These are phyloP conservation scores for Seriola aureovittata DNA, from an alignment of 2,113 vertebrate species.

Conservation along the genomic window DNA sequence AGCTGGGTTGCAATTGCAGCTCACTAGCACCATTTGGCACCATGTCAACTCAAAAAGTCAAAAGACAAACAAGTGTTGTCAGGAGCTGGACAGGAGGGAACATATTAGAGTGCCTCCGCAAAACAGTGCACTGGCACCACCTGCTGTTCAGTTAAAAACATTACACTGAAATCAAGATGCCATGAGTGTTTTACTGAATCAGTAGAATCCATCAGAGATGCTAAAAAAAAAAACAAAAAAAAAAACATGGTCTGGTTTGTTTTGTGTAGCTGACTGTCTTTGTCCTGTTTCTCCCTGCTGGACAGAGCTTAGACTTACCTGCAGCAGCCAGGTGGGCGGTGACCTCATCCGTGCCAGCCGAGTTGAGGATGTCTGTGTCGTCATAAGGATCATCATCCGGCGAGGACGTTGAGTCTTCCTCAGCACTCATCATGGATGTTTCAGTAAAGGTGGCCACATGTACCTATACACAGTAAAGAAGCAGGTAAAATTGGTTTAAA, in stretches of 20 bases:
- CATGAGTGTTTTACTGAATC: not conserved
- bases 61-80: not conserved
- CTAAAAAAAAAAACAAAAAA: not conserved
- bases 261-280: no score
- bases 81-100: not conserved
- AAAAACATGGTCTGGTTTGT: no score
- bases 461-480: slow-evolving; percentile 80
- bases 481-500: not conserved
- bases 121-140: slow-evolving; percentile 68
- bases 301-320: slow-evolving; percentile 80
- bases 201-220: accelerated
- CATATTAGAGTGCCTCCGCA: not conserved
- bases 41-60: not conserved
- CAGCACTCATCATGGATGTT: slow-evolving; percentile 94
- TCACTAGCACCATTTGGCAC: not conserved
- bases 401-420: slow-evolving; percentile 96
- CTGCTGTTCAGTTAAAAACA: slow-evolving; percentile 72
- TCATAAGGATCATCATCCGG: slow-evolving; percentile 96
- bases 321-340: slow-evolving; percentile 97
- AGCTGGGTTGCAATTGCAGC: not conserved
- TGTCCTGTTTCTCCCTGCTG: not conserved
- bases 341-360: slow-evolving; percentile 94
- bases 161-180: not conserved
- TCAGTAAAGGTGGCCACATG: slow-evolving; percentile 96
- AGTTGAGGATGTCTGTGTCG: slow-evolving; percentile 98